Evolutionary conservation across 2,797 vertebrate genomes (phyloP).

Genomic region (Argyrosomus regius): DNA sequence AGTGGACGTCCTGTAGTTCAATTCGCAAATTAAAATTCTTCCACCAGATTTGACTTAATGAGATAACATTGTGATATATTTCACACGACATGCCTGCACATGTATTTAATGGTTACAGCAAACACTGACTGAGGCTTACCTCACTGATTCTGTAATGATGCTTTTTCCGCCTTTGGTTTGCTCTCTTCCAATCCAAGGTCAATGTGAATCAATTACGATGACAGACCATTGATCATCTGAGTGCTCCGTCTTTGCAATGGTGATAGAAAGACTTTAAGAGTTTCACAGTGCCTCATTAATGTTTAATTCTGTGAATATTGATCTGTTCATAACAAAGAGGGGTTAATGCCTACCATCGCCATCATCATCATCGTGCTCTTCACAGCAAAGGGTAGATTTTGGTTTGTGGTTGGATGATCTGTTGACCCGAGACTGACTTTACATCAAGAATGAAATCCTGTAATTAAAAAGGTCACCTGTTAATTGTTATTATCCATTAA

Average conservation of each 20-base stretch:
- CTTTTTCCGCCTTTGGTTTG: conserved; percentile 24
- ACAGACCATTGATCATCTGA: conserved; percentile 72
- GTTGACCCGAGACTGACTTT: conserved; percentile 3
- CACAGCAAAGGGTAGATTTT: conserved; percentile 22
- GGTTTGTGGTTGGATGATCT: conserved; percentile 27
- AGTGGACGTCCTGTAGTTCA: neutral
- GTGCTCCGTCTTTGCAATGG: conserved; percentile 58
- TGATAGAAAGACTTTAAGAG: conserved; percentile 73
- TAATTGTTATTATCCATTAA: neutral
- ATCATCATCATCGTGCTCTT: conserved; percentile 40
- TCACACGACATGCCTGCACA: conserved; percentile 39
- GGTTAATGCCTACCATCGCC: conserved; percentile 49
- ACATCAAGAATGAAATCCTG: neutral
- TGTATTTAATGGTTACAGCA: conserved; percentile 22
- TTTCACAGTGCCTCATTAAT: conserved; percentile 73
- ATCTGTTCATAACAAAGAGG: conserved; percentile 65
- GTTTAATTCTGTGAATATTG: conserved; percentile 68
- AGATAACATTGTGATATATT: conserved; percentile 37
- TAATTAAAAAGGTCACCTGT: conserved; percentile 7
- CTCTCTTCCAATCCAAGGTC: conserved; percentile 68
- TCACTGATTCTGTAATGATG: conserved; percentile 20
- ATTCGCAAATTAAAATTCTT: conserved; percentile 48
- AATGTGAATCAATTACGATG: conserved; percentile 72
- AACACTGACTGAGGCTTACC: neutral
- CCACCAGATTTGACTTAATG: conserved; percentile 22